A percentile compares a stretch with the other conserved stretches of the same genome.
Conservation (phyloP, 2,113 vertebrate genomes). For the Acrocephalus kingi region DNA sequence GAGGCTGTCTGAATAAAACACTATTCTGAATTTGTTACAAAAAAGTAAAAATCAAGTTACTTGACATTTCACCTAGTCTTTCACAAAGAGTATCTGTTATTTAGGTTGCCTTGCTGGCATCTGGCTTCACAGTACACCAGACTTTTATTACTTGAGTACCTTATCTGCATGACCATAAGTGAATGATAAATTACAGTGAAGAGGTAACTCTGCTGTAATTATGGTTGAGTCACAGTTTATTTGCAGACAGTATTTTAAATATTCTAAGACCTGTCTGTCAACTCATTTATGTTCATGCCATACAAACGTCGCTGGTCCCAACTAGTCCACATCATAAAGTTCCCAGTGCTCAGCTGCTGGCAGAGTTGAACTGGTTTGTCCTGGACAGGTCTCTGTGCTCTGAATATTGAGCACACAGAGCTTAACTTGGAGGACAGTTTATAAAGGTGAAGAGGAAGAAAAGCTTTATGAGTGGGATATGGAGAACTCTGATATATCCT, state of each 20-base stretch:
- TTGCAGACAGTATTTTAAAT: background rate
- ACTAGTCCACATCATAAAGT: background rate
- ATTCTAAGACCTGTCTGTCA: background rate
- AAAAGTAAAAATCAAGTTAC: background rate
- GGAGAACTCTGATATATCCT: background rate
- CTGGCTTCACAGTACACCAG: background rate
- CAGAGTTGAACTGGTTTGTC: background rate
- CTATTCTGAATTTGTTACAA: background rate
- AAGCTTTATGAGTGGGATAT: background rate
- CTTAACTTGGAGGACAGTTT: background rate
- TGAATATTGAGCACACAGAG: background rate
- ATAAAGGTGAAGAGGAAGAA: background rate
- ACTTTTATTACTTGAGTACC: slow-evolving; percentile 4
- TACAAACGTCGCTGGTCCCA: background rate
- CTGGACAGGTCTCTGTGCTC: background rate
- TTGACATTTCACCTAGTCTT: background rate
- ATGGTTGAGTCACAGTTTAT: slow-evolving; percentile 20
- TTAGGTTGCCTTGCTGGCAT: slow-evolving; percentile 22
- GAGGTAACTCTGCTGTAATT: background rate
- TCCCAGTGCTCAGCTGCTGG: background rate
- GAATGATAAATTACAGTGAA: slow-evolving; percentile 9
- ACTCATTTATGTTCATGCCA: background rate
- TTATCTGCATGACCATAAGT: background rate
- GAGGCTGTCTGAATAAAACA: background rate
- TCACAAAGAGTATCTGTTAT: background rate